Percentiles rank a stretch among this genome's conserved stretches.
Conservation (phyloP, 1,140 invertebrate species). For the Oryzaephilus surinamensis region DNA sequence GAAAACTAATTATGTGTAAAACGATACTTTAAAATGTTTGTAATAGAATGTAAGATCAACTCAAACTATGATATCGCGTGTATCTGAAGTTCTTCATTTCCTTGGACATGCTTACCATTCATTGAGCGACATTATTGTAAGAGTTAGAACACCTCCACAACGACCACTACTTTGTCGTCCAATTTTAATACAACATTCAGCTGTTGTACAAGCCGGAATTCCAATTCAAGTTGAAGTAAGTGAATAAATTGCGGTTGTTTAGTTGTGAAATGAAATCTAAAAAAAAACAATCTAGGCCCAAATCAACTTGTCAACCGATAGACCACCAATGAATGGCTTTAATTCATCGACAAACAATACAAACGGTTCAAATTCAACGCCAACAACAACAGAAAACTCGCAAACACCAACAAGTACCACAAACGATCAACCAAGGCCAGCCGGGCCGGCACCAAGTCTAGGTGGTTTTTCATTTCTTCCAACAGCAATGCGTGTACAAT, state of each 20-base stretch:
- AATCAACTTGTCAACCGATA: slow-evolving; percentile 39
- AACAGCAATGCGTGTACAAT: slow-evolving; percentile 23
- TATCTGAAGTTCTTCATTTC: slow-evolving; percentile 70
- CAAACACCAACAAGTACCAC: slow-evolving; percentile 8
- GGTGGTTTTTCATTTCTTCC: slow-evolving; percentile 15
- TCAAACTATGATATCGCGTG: slow-evolving; percentile 56
- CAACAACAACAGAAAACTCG: slow-evolving; percentile 12
- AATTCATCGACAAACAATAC: slow-evolving; percentile 21
- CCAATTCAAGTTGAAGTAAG: slow-evolving; percentile 50
- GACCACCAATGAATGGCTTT: slow-evolving; percentile 18
- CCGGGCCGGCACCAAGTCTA: neutral
- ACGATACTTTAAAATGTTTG: slow-evolving; percentile 2
- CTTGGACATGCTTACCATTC: slow-evolving; percentile 80
- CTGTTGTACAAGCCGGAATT: slow-evolving; percentile 49
- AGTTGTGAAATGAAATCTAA: neutral
- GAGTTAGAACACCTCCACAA: slow-evolving; percentile 55
- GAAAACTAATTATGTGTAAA: neutral
- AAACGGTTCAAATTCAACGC: slow-evolving; percentile 22
- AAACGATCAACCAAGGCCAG: too few species aligned
- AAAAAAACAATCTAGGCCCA: slow-evolving; percentile 35
- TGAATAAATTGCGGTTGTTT: slow-evolving; percentile 1
- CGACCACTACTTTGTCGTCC: slow-evolving; percentile 59
- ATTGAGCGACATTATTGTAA: slow-evolving; percentile 73
- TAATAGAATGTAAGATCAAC: slow-evolving; percentile 39
- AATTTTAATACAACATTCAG: slow-evolving; percentile 58